Conservation (phyloP, 2,888 invertebrate species). For the Tortricodes alternella region DNA sequence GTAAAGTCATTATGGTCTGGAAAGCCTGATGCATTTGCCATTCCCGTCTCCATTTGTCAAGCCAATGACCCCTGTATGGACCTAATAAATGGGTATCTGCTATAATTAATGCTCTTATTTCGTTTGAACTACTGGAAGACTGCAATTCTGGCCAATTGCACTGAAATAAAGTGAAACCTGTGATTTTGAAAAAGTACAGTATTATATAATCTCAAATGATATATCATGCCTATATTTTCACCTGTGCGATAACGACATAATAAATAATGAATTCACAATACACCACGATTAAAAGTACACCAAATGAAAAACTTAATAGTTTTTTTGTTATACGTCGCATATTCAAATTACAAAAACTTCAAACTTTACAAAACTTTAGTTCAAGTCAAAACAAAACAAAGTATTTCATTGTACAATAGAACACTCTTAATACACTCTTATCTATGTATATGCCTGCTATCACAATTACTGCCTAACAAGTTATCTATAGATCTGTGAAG, state of each 20-base stretch:
- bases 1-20: constrained; percentile 90
- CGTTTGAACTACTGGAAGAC: constrained; percentile 53
- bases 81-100: constrained; percentile 97
- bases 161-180: constrained; percentile 58
- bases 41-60: constrained; percentile 96
- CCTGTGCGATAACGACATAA: constrained; percentile 63
- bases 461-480: too few relatives aligned
- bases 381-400: too few relatives aligned
- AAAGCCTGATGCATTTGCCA: constrained; percentile 99
- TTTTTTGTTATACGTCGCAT: constrained; percentile 62
- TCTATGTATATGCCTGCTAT: too few relatives aligned
- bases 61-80: constrained; percentile 94
- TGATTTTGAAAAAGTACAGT: not conserved
- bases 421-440: too few relatives aligned
- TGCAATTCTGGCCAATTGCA: constrained; percentile 87
- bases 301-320: constrained; percentile 46
- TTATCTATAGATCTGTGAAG: too few relatives aligned
- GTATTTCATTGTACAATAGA: too few relatives aligned
- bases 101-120: constrained; percentile 89
- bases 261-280: constrained; percentile 71
- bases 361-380: too few relatives aligned
- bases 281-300: constrained; percentile 51
- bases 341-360: constrained; percentile 7
- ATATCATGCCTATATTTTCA: constrained; percentile 38
- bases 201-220: not conserved